Evolutionary conservation across 2,888 invertebrate species (phyloP), one percentile per base, ranked within the genome.

Genomic region (Xestoiulus laeticollis): DNA sequence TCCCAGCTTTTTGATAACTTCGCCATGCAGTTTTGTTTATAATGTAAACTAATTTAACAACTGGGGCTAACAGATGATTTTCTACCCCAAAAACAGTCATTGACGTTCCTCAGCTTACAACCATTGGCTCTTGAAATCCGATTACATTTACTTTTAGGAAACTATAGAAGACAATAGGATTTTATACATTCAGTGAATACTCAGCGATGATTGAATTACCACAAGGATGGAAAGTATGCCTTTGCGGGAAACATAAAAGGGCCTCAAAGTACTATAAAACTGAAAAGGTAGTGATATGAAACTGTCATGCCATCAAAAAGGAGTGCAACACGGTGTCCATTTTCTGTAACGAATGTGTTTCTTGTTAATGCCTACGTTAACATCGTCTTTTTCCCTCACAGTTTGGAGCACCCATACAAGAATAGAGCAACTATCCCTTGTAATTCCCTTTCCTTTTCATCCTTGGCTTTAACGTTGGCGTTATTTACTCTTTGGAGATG

Each of bases 231-330:
- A 30, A 30, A 2, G 26, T 22, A 22, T 26, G 68, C 68, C 68
- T 12, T 12, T 68, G 68, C 68, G 78, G 78, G 78, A 16, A 14
- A 78, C 78, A 78, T 78, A 78, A 78, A 78, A 78, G 78, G 78
- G 78, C 78, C 30, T 30, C 26, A 30, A 78, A 78, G 78, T 78
- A 78, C 30, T 78, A 78, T 32, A 78, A 78, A 30, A 32, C 26
- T 68, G 68, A 68, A 78, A 78, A 78, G 78, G 78, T 78, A 78
- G 78, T 78, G 78, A 78, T 78, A 78, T 78, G 78, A 78, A 78
- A 78, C 78, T 78, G 78, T 78, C 78, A 78, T 12, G 30, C 30
- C 78, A 78, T 78, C 78, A 78, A 78, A 78, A 78, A 78, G 78
- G 30, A 32, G 78, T 78, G 78, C 78, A 78, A 78, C 78, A 30